Evolutionary conservation across 2,113 vertebrate genomes (phyloP).

Genomic region (Anarhynchus alexandrinus): DNA sequence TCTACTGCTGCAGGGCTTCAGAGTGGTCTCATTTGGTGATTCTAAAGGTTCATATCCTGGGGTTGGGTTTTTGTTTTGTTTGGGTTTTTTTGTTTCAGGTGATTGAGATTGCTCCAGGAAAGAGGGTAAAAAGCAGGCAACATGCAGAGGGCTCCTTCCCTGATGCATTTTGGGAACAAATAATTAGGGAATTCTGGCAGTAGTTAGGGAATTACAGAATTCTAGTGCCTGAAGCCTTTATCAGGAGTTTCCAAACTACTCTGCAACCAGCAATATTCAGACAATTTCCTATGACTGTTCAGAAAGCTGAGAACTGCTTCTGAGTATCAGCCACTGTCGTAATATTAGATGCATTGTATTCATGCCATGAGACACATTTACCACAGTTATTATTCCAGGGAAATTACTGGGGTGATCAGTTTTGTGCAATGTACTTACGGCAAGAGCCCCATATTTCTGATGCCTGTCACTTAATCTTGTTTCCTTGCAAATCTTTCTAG

Average conservation of each 20-base stretch:
- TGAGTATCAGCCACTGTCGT: background rate
- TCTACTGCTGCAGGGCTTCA: background rate
- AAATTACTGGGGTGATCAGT: background rate
- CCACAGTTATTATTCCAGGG: background rate
- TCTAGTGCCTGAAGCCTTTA: background rate
- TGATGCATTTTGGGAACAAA: background rate
- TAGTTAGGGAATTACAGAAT: background rate
- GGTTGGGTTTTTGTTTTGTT: background rate
- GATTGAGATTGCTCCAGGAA: background rate
- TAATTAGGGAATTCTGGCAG: background rate
- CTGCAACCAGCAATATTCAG: background rate
- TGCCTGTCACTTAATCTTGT: background rate
- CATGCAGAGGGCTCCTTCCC: background rate
- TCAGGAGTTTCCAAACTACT: background rate
- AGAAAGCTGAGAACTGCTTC: background rate
- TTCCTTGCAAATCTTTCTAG: constrained; percentile 50
- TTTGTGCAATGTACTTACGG: background rate
- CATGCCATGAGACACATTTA: background rate
- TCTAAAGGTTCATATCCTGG: background rate
- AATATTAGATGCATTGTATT: background rate
- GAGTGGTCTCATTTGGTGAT: background rate
- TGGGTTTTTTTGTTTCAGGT: background rate
- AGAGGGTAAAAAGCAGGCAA: background rate
- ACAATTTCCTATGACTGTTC: background rate
- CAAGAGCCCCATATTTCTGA: background rate